Evolutionary conservation across 2,797 vertebrate species (phyloP), one percentile per base, ranked within the genome.

Genomic region (Hozukius guyotensis): DNA sequence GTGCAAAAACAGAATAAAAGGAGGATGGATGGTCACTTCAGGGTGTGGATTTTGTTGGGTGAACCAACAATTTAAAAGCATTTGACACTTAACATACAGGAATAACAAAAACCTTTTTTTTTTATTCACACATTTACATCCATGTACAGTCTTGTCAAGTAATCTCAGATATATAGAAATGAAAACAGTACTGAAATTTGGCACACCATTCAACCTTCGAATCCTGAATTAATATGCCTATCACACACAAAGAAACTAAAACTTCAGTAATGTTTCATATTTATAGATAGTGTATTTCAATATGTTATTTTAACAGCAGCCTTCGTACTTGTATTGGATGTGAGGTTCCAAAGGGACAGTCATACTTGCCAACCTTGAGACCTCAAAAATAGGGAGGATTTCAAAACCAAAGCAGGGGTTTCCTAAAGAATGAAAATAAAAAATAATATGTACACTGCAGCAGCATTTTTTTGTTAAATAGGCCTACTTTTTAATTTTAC

Each of bases 51-150:
- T 36, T 36, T 36, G 34, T 32, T 75, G 7, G 4, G 27, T 57
- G 13, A 79, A 75, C 1, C 6, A 61, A 46, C 9, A 29, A 18
- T 60, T 67, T 24, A 57, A 67, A 42, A 79, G 5, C 5, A 75
- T 29, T 24, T 20, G 13, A 78, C 55, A 60, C 32, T 0, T 0
- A 49, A 69, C 20, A 75, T 22, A 46, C 8, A 64, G 20, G 6
- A 71, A 76, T 76, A 89, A 80, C 77, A 86, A 88, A 80, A 85
- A 49, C 5, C 8, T 32, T 36, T 38, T 38, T 24, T 53, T 82
- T 63, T 94, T 93, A 94, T 94, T 94, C 87, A 93, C 90, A 93
- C 84, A 89, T 93, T 91, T 93, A 94, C 91, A 93, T 80, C 34
- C 79, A 90, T 88, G 72, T 89, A 86, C 82, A 93, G 49, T 70